phyloP scores from a whole-genome alignment of 2,797 vertebrate species.

The Pyrrhura leucotis region DNA sequence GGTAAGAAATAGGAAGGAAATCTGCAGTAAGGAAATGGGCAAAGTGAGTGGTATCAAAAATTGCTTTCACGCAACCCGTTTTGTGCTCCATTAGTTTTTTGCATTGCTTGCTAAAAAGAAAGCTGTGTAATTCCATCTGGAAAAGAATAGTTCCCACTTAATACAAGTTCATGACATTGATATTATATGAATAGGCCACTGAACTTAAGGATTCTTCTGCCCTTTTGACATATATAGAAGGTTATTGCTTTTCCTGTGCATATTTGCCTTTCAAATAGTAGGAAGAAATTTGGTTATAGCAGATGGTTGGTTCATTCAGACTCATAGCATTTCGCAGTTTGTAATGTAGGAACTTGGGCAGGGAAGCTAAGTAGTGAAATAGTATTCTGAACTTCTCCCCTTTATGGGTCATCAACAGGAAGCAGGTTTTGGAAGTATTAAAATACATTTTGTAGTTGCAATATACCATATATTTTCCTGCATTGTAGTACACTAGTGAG shows the following conservation, averaged over 20 bases:
- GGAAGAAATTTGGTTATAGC: background rate
- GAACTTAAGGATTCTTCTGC: background rate
- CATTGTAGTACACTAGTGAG: background rate
- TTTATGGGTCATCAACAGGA: background rate
- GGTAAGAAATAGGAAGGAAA: background rate
- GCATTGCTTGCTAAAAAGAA: background rate
- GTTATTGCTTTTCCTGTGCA: background rate
- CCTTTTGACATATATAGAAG: background rate
- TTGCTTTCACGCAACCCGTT: background rate
- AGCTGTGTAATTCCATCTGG: background rate
- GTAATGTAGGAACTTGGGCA: background rate
- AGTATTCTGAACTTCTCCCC: background rate
- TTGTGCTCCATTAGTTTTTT: background rate
- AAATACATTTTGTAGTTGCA: background rate
- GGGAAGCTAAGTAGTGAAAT: background rate
- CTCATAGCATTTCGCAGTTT: background rate
- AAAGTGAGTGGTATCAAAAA: background rate
- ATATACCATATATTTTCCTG: background rate
- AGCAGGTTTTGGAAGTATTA: conserved; percentile 13
- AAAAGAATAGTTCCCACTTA: background rate
- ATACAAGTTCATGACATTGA: background rate
- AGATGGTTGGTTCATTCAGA: conserved; percentile 2
- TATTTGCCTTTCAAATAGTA: background rate
- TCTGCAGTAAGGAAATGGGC: background rate
- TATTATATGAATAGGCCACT: background rate